A percentile compares a stretch with the other conserved stretches of the same genome.
phyloP scores from a whole-genome alignment of 1,140 invertebrate species.

The Reticulitermes speratus region DNA sequence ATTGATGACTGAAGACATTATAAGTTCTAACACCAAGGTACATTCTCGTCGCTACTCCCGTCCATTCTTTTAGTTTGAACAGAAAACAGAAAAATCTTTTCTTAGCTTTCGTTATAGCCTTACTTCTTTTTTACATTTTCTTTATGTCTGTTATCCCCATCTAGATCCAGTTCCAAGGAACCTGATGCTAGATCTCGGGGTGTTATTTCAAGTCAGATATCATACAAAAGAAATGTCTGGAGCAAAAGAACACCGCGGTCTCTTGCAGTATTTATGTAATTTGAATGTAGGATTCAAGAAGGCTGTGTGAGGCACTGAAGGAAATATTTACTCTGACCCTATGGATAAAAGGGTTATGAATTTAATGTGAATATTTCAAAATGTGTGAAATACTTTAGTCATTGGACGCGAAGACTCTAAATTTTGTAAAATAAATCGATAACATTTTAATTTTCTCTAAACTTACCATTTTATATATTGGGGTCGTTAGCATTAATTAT shows the following conservation, averaged over 20 bases:
- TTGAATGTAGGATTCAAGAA: too few species aligned
- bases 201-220: neutral
- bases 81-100: conserved; percentile 19
- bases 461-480: too few species aligned
- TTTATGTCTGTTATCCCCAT: neutral
- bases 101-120: neutral
- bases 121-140: neutral
- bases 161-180: neutral
- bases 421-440: too few species aligned
- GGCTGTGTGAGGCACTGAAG: too few species aligned
- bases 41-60: neutral
- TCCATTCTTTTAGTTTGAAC: neutral
- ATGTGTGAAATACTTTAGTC: too few species aligned
- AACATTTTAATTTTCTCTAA: too few species aligned
- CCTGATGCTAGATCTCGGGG: neutral
- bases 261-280: too few species aligned
- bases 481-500: too few species aligned
- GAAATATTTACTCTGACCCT: too few species aligned
- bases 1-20: conserved; percentile 8
- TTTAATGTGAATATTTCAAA: too few species aligned
- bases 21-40: neutral
- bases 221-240: neutral
- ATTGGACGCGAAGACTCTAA: too few species aligned
- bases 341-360: too few species aligned
- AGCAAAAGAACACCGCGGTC: neutral